phyloP scores from a whole-genome alignment of 2,797 vertebrate genomes.

The Neosalanx taihuensis region DNA sequence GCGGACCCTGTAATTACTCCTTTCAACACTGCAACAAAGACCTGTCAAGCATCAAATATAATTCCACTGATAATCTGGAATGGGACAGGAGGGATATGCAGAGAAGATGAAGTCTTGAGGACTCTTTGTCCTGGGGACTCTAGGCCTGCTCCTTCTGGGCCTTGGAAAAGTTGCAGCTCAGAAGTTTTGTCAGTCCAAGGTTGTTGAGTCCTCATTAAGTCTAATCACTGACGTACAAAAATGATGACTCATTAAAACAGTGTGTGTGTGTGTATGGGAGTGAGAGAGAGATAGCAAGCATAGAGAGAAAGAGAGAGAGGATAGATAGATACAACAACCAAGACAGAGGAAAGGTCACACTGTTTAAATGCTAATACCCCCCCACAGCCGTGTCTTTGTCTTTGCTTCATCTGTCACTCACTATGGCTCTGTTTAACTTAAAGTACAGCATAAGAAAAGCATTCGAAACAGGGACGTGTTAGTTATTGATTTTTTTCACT shows the following conservation, averaged over 20 bases:
- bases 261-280: background rate
- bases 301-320: background rate
- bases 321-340: background rate
- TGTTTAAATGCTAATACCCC: background rate
- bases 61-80: too few relatives aligned
- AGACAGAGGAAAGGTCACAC: background rate
- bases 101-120: too few relatives aligned
- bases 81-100: too few relatives aligned
- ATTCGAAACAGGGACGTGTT: conserved; percentile 19
- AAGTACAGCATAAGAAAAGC: background rate
- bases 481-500: conserved; percentile 50
- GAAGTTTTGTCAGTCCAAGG: conserved; percentile 50
- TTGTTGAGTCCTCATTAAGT: conserved; percentile 59
- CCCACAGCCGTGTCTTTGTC: background rate
- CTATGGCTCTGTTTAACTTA: background rate
- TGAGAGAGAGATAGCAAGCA: background rate
- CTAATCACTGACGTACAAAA: conserved; percentile 47
- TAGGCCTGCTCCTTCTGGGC: too few relatives aligned
- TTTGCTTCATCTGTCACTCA: background rate
- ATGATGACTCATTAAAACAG: conserved; percentile 56
- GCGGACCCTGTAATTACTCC: background rate
- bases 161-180: conserved; percentile 6
- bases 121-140: too few relatives aligned
- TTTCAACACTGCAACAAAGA: background rate
- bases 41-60: too few relatives aligned